Conservation (phyloP, 2,113 vertebrate genomes). For the Telmatochromis brachygnathus region DNA sequence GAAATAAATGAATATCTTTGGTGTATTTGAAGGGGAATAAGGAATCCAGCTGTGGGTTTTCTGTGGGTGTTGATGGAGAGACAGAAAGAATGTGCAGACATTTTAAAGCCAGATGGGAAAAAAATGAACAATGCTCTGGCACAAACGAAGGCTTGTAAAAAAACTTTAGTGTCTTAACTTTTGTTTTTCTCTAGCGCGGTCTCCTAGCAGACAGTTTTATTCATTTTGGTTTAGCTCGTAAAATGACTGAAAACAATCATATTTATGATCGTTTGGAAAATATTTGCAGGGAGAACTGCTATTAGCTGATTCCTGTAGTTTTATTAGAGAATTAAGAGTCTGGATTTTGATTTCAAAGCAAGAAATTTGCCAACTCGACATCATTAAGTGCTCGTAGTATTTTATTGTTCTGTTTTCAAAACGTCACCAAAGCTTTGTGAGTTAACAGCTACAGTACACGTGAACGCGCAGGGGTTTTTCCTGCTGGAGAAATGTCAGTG, state of each 20-base stretch:
- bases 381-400: not conserved
- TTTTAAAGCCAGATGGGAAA: slow-evolving; percentile 4
- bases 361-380: not conserved
- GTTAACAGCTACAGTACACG: not conserved
- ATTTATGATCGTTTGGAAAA: not conserved
- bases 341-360: not conserved
- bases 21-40: not conserved
- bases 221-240: not conserved
- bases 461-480: not conserved
- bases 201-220: not conserved
- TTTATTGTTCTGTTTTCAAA: not conserved
- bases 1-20: not conserved
- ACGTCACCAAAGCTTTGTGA: not conserved
- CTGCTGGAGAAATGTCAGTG: not conserved
- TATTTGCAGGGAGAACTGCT: not conserved
- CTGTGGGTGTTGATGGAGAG: slow-evolving; percentile 20
- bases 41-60: slow-evolving; percentile 17
- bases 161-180: slow-evolving; percentile 12
- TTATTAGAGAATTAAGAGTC: not conserved
- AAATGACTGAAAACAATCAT: not conserved
- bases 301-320: not conserved
- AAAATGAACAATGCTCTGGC: slow-evolving; percentile 19
- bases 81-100: not conserved
- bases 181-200: not conserved
- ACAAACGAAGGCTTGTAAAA: slow-evolving; percentile 15